Base-by-base conservation (phyloP, 2,113 vertebrate species). In the Bettongia penicillata region DNA sequence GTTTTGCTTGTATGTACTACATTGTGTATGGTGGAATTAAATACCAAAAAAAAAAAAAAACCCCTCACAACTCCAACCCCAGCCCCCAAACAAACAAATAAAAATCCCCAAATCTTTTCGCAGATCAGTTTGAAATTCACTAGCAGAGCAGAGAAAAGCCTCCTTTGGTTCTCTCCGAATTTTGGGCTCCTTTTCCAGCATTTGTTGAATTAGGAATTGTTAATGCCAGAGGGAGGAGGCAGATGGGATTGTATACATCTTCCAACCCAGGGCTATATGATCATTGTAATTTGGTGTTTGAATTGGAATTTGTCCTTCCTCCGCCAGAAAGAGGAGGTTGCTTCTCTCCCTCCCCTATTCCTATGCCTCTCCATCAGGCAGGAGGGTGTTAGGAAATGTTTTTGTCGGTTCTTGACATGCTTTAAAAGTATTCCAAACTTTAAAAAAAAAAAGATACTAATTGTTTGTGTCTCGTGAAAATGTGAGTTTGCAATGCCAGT, bases 11-110 rank as follows among this genome's bases (percentile, higher is more conserved):
- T 97, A 94, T 96, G 28, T 94, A 53, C 96, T 96, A 94, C 95
- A 93, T 98, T 97, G 95, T 97, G 94, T 95, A 51, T 96, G 90
- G 94, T 61, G 90, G 93, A 98, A 97, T 94, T 93, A 96, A 98
- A 97, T 97, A 95, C 49, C 96, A 96, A 53, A 89, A 95, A 90
- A 24, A 53, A 90, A 14, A 57, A 55, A 26, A 26, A 57, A 57
- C 26, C 26, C 28, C 57, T 31, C 57, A 28, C 57, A 55, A 53
- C 31, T 31, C 61, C 61, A 16, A n/a, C 37, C 37, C 92, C 25
- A 37, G 43, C 43, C 93, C 8, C 94, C 77, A 4, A 19, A 53
- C 23, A 25, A 84, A 93, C 91, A 10, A 96, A 90, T 8, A 48
- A 95, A 96, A 96, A 93, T 95, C 90, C 96, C 95, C 93, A 93